These are phyloP conservation scores for Synanthedon myopaeformis DNA, from an alignment of 2,888 invertebrate species.

Conservation along the genomic window DNA sequence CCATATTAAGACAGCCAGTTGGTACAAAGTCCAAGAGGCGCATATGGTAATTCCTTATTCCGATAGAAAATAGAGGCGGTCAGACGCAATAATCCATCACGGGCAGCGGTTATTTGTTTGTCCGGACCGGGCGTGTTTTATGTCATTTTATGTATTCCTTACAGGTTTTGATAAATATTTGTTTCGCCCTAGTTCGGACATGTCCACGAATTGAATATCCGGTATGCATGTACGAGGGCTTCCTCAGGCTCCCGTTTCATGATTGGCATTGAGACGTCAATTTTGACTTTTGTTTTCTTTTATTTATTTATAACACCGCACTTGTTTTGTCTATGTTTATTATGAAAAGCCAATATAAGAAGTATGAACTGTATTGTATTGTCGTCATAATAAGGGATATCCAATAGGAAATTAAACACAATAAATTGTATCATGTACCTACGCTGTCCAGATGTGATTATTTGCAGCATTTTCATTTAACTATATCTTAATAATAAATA, in stretches of 20 bases:
- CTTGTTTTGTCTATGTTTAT: no score
- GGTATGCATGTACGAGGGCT: slow-evolving; percentile 19
- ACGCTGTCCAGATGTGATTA: no score
- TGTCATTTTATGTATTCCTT: slow-evolving; percentile 68
- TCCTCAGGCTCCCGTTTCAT: slow-evolving; percentile 32
- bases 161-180: slow-evolving; percentile 70
- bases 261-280: slow-evolving; percentile 42
- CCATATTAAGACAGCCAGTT: slow-evolving; percentile 20
- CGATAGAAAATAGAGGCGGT: slow-evolving; percentile 69
- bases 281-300: not conserved
- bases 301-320: not conserved
- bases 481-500: no score
- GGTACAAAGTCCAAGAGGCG: slow-evolving; percentile 44
- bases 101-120: slow-evolving; percentile 47
- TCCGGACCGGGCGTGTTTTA: slow-evolving; percentile 53
- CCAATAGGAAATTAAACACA: no score
- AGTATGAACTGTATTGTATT: no score
- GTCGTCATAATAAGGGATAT: no score
- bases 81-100: slow-evolving; percentile 70
- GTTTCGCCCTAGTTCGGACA: slow-evolving; percentile 59
- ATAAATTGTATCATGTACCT: no score
- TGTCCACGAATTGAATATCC: slow-evolving; percentile 66
- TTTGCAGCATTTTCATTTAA: no score
- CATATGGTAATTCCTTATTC: slow-evolving; percentile 71
- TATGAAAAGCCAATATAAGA: no score